These are phyloP conservation scores for Physella acuta DNA, from an alignment of 1,140 invertebrate genomes.

Conservation along the genomic window DNA sequence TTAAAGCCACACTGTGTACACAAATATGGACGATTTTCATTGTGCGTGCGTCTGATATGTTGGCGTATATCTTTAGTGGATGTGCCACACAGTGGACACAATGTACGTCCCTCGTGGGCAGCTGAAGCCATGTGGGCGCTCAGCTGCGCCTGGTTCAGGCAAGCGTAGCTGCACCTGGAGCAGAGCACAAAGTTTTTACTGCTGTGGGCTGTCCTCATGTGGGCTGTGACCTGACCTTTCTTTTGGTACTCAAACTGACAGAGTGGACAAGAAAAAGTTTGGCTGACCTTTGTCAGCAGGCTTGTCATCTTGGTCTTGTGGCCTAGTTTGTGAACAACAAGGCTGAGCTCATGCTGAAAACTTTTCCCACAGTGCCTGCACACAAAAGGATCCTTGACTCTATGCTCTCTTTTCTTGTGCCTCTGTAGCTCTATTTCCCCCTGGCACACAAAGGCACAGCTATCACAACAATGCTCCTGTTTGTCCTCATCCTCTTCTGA, in stretches of 20 bases:
- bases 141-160: background rate
- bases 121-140: background rate
- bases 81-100: constrained; percentile 14
- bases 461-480: constrained; percentile 2
- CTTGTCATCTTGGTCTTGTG: background rate
- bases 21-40: constrained; percentile 12
- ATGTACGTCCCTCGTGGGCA: constrained; percentile 3
- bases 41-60: constrained; percentile 11
- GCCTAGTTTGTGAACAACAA: constrained; percentile 10
- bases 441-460: constrained; percentile 8
- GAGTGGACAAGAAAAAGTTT: constrained; percentile 12
- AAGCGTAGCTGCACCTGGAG: background rate
- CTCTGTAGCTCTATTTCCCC: constrained; percentile 9
- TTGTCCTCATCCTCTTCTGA: constrained; percentile 1
- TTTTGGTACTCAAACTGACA: constrained; percentile 18
- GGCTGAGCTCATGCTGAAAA: constrained; percentile 10
- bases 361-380: constrained; percentile 12
- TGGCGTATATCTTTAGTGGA: constrained; percentile 16
- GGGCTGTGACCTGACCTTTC: constrained; percentile 9
- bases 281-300: background rate
- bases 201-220: background rate
- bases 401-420: constrained; percentile 15
- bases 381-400: constrained; percentile 7
- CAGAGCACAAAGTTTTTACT: background rate
- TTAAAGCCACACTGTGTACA: constrained; percentile 19